A percentile compares a stretch with the other conserved stretches of the same genome.
Evolutionary conservation across 2,797 vertebrate species (phyloP).

Genomic region (Leuciscus waleckii): DNA sequence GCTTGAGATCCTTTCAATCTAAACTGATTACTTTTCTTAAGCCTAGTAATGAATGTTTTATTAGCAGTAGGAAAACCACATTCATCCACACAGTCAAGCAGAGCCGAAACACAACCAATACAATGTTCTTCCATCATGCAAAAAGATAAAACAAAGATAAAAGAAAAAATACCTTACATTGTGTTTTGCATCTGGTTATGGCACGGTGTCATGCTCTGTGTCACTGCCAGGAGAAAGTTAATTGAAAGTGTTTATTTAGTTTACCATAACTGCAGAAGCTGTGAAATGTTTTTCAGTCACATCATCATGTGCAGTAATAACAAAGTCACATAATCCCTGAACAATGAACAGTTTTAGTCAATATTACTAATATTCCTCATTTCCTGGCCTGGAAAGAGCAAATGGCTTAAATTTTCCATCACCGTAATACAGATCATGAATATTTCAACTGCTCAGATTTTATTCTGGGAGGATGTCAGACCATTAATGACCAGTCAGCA

Average conservation of each 20-base stretch:
- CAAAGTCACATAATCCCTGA: slow-evolving; percentile 63
- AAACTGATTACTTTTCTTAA: no score
- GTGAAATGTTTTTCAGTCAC: background rate
- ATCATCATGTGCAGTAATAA: slow-evolving; percentile 20
- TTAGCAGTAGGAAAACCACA: no score
- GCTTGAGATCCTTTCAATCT: no score
- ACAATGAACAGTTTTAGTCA: slow-evolving; percentile 48
- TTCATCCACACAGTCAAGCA: no score
- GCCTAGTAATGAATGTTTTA: no score
- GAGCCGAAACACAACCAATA: no score
- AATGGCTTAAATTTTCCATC: slow-evolving; percentile 63
- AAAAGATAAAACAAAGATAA: background rate
- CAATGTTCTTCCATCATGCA: no score
- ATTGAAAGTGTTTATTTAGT: background rate
- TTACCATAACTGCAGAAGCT: background rate
- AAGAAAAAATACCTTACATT: background rate
- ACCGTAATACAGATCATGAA: slow-evolving; percentile 72
- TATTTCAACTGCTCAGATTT: slow-evolving; percentile 77
- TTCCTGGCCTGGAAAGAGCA: slow-evolving; percentile 63
- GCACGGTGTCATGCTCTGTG: background rate
- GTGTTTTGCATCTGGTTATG: background rate
- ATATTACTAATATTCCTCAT: slow-evolving; percentile 52
- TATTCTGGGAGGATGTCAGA: slow-evolving; percentile 71
- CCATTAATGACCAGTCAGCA: slow-evolving; percentile 72
- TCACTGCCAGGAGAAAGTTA: background rate